Percentiles rank a stretch among this genome's conserved stretches.
These are phyloP conservation scores for Sebastes baramenuke DNA, from an alignment of 2,797 vertebrate genomes.

Conservation along the genomic window DNA sequence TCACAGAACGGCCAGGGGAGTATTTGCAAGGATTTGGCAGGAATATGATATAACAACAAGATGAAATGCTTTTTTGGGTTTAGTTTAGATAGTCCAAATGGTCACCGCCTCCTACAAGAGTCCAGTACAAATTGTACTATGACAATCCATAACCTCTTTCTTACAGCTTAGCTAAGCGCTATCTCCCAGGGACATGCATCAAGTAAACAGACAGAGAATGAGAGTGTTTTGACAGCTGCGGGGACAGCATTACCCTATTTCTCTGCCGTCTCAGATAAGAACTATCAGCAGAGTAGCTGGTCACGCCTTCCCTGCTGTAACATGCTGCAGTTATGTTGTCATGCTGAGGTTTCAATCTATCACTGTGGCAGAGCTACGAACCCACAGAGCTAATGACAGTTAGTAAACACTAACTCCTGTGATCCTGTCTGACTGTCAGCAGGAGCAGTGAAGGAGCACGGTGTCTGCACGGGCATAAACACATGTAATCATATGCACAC, in stretches of 20 bases:
- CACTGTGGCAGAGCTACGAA: slow-evolving; percentile 13
- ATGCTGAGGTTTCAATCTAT: slow-evolving; percentile 47
- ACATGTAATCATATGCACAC: slow-evolving; percentile 3
- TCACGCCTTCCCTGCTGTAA: slow-evolving; percentile 57
- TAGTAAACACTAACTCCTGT: slow-evolving; percentile 34
- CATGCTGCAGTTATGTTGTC: slow-evolving; percentile 52
- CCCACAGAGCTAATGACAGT: slow-evolving; percentile 51
- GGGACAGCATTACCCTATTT: slow-evolving; percentile 46
- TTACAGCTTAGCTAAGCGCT: slow-evolving; percentile 30
- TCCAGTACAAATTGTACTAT: slow-evolving; percentile 22
- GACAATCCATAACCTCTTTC: slow-evolving; percentile 34
- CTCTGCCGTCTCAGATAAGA: slow-evolving; percentile 65
- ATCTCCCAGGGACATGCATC: slow-evolving; percentile 41
- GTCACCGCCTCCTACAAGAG: background rate
- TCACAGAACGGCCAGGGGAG: slow-evolving; percentile 34
- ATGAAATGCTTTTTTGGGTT: slow-evolving; percentile 33
- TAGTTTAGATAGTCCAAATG: slow-evolving; percentile 27
- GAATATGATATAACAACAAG: slow-evolving; percentile 48
- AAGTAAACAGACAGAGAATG: slow-evolving; percentile 46
- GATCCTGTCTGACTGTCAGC: slow-evolving; percentile 40
- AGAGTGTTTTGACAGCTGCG: slow-evolving; percentile 61
- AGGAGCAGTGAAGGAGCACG: background rate
- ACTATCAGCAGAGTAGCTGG: slow-evolving; percentile 60
- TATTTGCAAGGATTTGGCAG: slow-evolving; percentile 51
- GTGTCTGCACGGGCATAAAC: background rate